Conservation (phyloP, 2,888 invertebrate species). For the Cerastis rubricosa region DNA sequence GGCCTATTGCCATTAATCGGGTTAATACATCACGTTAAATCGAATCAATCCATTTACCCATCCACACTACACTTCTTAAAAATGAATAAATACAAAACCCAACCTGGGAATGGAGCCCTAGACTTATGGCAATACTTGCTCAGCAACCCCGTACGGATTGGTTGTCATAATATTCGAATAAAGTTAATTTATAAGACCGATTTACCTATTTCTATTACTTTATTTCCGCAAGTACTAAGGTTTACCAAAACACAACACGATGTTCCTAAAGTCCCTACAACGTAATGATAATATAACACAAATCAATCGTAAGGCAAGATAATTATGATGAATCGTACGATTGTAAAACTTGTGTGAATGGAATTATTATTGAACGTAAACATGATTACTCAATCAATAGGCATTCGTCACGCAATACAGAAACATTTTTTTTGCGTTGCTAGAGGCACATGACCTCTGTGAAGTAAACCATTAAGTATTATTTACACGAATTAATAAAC, state of each 20-base stretch:
- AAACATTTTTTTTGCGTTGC: too few species aligned
- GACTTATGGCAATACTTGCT: neutral
- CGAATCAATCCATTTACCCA: neutral
- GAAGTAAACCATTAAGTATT: neutral
- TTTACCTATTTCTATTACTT: neutral
- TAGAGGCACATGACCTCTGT: neutral
- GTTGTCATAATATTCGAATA: neutral
- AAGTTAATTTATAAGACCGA: neutral
- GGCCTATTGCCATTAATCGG: neutral
- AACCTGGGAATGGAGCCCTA: neutral
- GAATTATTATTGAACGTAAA: constrained; percentile 12
- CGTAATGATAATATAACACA: constrained; percentile 1
- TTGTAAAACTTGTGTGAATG: neutral
- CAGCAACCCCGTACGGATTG: neutral
- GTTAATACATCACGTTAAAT: neutral
- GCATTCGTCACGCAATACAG: neutral
- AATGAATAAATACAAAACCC: neutral
- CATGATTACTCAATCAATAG: constrained; percentile 9
- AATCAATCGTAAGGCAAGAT: neutral
- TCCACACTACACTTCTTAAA: neutral
- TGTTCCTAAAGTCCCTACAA: neutral
- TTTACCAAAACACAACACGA: neutral
- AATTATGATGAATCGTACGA: neutral
- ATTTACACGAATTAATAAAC: constrained; percentile 5
- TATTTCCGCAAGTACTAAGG: neutral